Evolutionary conservation across 2,113 vertebrate genomes (phyloP), one percentile per base, ranked within the genome.

Genomic region (Notothenia coriiceps): DNA sequence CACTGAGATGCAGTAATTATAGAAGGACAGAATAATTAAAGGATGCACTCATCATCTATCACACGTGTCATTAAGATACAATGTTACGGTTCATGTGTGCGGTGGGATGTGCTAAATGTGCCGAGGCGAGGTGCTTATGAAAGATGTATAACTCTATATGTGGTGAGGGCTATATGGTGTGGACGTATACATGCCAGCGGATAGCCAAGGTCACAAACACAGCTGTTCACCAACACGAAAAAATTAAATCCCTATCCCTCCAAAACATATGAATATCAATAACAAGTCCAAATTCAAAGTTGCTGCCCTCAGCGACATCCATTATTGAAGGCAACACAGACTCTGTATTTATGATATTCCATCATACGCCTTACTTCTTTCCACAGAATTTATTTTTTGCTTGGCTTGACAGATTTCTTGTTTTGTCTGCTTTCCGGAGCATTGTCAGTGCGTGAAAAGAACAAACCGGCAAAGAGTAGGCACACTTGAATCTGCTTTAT

Each of bases 301-400:
- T 11, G 59, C 64, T 61, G 43, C 49, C 56, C 29, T 77, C 83
- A 72, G 76, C 51, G 33, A 55, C 59, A 82, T 82, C 68, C 44
- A 61, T 77, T 81, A 79, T 79, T 47, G n/a, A 80, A 40, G 65
- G 29, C 43, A 46, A 66, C 29, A 51, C 0, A 56, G n/a, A 63
- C 70, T 85, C 29, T 70, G 55, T 68, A 79, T 86, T 83, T 80
- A 87, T 83, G 77, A 86, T 84, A 81, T 88, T 76, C 85, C 74
- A 79, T 87, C 64, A 82, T 87, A 68, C 46, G 66, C 56, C 3
- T 87, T 22, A 14, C 73, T 69, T 80, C 51, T 35, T 76, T 25
- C 47, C 52, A n/a, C 65, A 35, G 54, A 70, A 74, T 89, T 69
- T 64, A 75, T 52, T 71, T 80, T 78, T 56, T 50, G 56, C 80